Evolutionary conservation across 2,113 vertebrate genomes (phyloP), one percentile per base, ranked within the genome.

Genomic region (Pleuronectes platessa): DNA sequence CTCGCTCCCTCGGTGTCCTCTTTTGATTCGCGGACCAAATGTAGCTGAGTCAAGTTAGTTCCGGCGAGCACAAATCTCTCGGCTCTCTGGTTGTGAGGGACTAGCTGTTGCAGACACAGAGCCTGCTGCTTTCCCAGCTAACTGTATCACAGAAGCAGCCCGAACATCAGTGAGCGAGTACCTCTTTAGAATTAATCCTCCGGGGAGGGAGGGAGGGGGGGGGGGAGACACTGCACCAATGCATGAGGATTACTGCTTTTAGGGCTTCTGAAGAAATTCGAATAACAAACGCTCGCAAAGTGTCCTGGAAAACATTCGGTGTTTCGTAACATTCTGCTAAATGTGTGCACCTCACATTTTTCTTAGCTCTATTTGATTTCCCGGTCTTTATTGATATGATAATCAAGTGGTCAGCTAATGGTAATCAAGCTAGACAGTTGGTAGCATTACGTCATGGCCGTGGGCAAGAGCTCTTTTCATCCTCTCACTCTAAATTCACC

Each of bases 121-220:
- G 76, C 63, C 65, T 8, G 15, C 75, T 61, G 81, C 82, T 85
- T 78, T 71, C 70, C 71, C 72, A 53, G 87, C 85, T 86, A 82
- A 90, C 79, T 72, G 17, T 90, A 90, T 91, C 91, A 85, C 79
- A 86, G 79, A 61, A 86, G 79, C 87, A 77, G 83, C 75, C 78
- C 68, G 58, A 85, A 90, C 88, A 91, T 91, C 81, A 89, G 76
- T 78, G 74, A 90, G 82, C 60, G 35, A 83, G 83, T 78, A 86
- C 82, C 87, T 89, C 89, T 93, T 90, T 75, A 89, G 88, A 89
- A 92, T 90, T 88, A 91, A 92, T 92, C 90, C 88, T 66, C 23
- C 0, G 62, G 56, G 18, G 24, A 20, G 5, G 23, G 56, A 7
- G 55, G 24, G 8, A 31, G 51, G 24, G 27, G 24, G 24, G 40